Conservation (phyloP, 2,113 vertebrate species). For the Ptilorrhoa leucosticta region DNA sequence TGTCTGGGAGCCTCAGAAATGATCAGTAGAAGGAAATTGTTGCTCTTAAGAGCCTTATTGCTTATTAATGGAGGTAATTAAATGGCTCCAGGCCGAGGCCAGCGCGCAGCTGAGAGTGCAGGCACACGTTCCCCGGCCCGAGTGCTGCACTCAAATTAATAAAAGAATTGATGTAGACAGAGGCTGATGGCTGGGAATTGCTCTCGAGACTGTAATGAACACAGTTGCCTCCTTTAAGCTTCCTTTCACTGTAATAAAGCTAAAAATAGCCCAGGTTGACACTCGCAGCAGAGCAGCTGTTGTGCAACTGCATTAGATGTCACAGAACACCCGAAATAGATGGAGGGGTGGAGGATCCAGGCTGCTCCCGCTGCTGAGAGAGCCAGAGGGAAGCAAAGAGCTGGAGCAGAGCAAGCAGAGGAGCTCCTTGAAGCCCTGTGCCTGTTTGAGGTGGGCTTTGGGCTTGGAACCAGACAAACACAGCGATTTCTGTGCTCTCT, state of each 20-base stretch:
- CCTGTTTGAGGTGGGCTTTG: accelerated
- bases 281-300: neutral
- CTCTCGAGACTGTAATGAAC: constrained; percentile 4
- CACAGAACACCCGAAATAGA: neutral
- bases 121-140: neutral
- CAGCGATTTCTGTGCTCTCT: neutral
- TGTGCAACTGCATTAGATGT: neutral
- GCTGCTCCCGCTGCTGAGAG: neutral
- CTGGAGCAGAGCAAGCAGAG: neutral
- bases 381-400: neutral
- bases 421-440: accelerated
- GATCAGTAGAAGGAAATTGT: neutral
- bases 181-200: neutral
- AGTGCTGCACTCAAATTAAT: neutral
- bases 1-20: neutral
- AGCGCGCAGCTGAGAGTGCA: neutral
- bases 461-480: accelerated
- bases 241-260: neutral
- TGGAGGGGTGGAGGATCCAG: neutral
- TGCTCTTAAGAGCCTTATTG: constrained; percentile 15
- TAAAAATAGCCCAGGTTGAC: neutral
- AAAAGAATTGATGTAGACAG: constrained; percentile 3
- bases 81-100: constrained; percentile 1
- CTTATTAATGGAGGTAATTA: constrained; percentile 35
- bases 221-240: neutral